A percentile compares a stretch with the other conserved stretches of the same genome.
Conservation (phyloP, 2,888 invertebrate genomes). For the Acanthoscelides obtectus region DNA sequence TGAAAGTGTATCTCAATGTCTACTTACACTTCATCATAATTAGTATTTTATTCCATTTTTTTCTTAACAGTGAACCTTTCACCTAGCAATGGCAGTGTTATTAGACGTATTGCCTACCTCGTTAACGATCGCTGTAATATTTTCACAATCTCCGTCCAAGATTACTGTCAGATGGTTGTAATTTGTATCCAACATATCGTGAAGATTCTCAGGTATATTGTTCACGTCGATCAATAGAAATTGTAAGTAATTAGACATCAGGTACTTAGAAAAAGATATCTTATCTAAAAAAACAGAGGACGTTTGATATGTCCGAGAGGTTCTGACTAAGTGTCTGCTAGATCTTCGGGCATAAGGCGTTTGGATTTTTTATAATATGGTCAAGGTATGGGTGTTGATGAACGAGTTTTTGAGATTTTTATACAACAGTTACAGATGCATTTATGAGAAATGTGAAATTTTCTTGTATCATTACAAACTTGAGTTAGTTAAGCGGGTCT, state of each 20-base stretch:
- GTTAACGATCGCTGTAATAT: constrained; percentile 19
- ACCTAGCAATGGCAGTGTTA: background rate
- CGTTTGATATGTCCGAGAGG: too few species aligned
- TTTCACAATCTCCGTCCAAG: constrained; percentile 29
- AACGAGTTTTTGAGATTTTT: too few species aligned
- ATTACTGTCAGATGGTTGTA: constrained; percentile 27
- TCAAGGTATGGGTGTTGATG: too few species aligned
- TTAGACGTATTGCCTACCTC: constrained; percentile 22
- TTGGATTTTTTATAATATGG: too few species aligned
- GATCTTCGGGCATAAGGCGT: too few species aligned
- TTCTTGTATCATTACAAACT: too few species aligned
- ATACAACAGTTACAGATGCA: too few species aligned
- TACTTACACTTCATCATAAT: background rate
- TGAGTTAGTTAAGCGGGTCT: too few species aligned
- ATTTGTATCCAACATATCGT: constrained; percentile 9
- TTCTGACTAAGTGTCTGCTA: too few species aligned
- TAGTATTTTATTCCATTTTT: background rate
- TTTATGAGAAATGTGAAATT: too few species aligned
- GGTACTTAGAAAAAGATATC: background rate
- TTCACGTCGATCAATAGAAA: constrained; percentile 13
- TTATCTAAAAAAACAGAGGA: background rate
- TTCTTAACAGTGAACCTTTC: background rate
- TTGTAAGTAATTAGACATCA: constrained; percentile 9
- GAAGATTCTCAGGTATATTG: constrained; percentile 1
- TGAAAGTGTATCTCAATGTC: background rate